Evolutionary conservation across 2,797 vertebrate species (phyloP).

Genomic region (Ciconia nigra): DNA sequence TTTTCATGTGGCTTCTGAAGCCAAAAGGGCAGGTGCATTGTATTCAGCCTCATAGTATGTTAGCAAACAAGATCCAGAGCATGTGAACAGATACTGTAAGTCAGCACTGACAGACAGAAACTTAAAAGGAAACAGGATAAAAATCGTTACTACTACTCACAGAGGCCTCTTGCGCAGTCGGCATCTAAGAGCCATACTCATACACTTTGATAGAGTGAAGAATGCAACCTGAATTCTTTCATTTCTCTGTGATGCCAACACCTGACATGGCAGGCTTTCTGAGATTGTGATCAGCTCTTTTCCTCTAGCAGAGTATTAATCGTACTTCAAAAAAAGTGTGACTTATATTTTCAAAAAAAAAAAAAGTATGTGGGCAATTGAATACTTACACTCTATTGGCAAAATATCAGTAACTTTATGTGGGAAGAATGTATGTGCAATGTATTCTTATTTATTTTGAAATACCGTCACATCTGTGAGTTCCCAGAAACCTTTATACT

Average conservation of each 20-base stretch:
- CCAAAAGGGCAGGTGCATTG: neutral
- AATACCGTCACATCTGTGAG: neutral
- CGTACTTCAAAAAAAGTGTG: neutral
- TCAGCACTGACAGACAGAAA: neutral
- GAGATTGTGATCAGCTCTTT: neutral
- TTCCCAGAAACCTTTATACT: neutral
- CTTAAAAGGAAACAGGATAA: neutral
- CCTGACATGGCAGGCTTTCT: neutral
- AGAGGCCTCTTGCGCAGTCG: neutral
- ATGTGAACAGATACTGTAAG: neutral
- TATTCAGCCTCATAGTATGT: neutral
- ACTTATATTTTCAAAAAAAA: too few species aligned
- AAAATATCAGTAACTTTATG: neutral
- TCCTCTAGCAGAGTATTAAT: neutral
- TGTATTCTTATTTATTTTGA: neutral
- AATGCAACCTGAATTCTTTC: neutral
- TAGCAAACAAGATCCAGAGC: neutral
- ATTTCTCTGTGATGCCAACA: neutral
- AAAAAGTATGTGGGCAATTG: neutral
- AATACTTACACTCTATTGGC: neutral
- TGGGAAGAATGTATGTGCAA: neutral
- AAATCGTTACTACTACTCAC: neutral
- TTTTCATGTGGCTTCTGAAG: neutral
- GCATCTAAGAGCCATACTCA: neutral
- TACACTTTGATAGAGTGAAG: neutral